Percentiles rank a stretch among this genome's conserved stretches.
Evolutionary conservation across 2,113 vertebrate genomes (phyloP).

Genomic region (Enhydra lutris): DNA sequence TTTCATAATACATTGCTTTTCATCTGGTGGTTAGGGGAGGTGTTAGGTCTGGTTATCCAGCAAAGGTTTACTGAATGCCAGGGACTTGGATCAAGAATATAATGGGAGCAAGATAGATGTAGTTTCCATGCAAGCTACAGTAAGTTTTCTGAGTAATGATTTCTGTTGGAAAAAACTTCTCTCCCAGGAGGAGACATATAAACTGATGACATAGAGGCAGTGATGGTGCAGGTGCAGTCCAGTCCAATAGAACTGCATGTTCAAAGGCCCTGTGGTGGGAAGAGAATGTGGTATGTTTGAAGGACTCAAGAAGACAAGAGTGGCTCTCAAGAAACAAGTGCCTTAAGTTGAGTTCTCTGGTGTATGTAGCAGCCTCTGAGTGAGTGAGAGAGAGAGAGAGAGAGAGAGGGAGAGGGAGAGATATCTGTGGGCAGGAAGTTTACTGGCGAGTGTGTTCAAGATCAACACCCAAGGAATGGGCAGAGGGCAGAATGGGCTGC

Average conservation of each 20-base stretch:
- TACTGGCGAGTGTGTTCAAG: not conserved
- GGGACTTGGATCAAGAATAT: not conserved
- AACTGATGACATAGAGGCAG: not conserved
- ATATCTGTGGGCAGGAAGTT: not conserved
- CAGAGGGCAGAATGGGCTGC: not conserved
- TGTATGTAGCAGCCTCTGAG: not conserved
- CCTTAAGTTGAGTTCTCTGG: not conserved
- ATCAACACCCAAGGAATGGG: not conserved
- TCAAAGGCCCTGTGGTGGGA: not conserved
- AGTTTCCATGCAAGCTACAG: not conserved
- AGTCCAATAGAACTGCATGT: not conserved
- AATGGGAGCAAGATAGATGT: not conserved
- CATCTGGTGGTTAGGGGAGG: not conserved
- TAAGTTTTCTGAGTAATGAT: not conserved
- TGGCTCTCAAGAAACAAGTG: not conserved
- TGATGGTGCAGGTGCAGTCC: accelerated
- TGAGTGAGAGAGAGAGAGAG: not conserved
- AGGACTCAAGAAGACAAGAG: not conserved
- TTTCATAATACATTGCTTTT: not conserved
- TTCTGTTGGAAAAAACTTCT: not conserved
- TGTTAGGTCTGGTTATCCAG: not conserved
- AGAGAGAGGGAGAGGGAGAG: not conserved
- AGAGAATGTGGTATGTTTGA: not conserved
- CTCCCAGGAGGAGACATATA: not conserved
- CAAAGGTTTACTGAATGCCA: not conserved